These are phyloP conservation scores for Epizoanthus scotinus DNA, from an alignment of 92 coral and sea anemone species.

Conservation along the genomic window DNA sequence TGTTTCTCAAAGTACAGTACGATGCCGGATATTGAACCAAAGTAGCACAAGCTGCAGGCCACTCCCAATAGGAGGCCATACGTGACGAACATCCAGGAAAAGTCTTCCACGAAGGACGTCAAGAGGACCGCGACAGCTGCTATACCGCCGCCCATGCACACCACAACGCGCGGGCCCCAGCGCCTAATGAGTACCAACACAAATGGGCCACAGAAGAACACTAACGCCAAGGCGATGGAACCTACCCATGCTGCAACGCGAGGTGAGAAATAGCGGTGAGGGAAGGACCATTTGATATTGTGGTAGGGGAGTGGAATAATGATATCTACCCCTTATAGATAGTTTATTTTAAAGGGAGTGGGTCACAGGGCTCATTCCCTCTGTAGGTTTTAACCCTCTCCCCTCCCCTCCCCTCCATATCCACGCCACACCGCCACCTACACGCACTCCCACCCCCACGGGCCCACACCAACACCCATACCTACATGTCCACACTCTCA, in stretches of 20 bases:
- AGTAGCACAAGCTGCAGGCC: slow-evolving; percentile 76
- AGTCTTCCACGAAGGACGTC: slow-evolving; percentile 72
- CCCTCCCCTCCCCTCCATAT: too few relatives aligned
- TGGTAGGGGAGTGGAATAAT: too few relatives aligned
- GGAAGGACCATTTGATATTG: too few relatives aligned
- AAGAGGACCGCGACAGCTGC: slow-evolving; percentile 61
- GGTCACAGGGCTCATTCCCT: too few relatives aligned
- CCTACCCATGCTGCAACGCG: slow-evolving; percentile 78
- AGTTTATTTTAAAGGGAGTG: too few relatives aligned
- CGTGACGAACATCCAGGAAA: slow-evolving; percentile 60
- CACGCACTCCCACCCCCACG: too few relatives aligned
- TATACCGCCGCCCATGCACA: slow-evolving; percentile 72
- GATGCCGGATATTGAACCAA: slow-evolving; percentile 71
- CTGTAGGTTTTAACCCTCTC: too few relatives aligned
- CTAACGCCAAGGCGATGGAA: slow-evolving; percentile 67
- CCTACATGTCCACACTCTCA: too few relatives aligned
- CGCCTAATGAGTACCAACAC: slow-evolving; percentile 63
- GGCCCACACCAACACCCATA: too few relatives aligned
- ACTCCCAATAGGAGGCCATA: slow-evolving; percentile 76
- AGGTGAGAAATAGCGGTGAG: neutral
- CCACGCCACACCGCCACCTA: too few relatives aligned
- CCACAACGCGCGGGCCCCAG: slow-evolving; percentile 67
- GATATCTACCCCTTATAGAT: too few relatives aligned
- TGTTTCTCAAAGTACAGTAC: slow-evolving; percentile 69
- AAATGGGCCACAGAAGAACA: slow-evolving; percentile 78